Percentiles rank a stretch among this genome's conserved stretches.
phyloP scores from a whole-genome alignment of 92 coral and sea anemone species.

The Pocillopora grandis region DNA sequence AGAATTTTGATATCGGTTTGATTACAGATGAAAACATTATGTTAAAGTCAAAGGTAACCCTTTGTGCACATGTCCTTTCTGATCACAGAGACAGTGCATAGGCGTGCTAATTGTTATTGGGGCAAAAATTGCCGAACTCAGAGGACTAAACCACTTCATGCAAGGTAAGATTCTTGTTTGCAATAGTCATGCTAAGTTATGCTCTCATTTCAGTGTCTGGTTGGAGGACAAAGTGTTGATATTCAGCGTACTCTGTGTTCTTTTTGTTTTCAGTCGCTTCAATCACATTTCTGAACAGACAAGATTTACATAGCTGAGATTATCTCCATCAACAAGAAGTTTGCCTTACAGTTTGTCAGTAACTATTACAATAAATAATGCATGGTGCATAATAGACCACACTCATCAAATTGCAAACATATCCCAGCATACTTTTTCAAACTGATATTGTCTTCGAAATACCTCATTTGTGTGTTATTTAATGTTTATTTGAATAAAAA shows the following conservation, averaged over 20 bases:
- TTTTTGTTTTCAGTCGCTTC: constrained; percentile 69
- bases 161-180: constrained; percentile 51
- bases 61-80: not conserved
- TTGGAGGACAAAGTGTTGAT: not conserved
- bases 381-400: too few species aligned
- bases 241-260: not conserved
- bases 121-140: constrained; percentile 92
- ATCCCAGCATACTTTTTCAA: too few species aligned
- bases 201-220: not conserved
- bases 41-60: not conserved
- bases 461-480: too few species aligned
- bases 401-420: too few species aligned
- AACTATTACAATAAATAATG: too few species aligned
- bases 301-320: constrained; percentile 54
- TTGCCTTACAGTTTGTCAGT: too few species aligned
- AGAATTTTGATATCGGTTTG: too few species aligned
- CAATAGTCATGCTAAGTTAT: not conserved
- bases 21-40: not conserved
- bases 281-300: constrained; percentile 91
- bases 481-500: too few species aligned
- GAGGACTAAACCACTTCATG: constrained; percentile 80
- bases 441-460: too few species aligned
- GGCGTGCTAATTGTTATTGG: constrained; percentile 90
- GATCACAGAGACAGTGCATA: constrained; percentile 69
- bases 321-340: too few species aligned